Base-by-base conservation (phyloP, 2,113 vertebrate genomes). In the Urocitellus parryii region DNA sequence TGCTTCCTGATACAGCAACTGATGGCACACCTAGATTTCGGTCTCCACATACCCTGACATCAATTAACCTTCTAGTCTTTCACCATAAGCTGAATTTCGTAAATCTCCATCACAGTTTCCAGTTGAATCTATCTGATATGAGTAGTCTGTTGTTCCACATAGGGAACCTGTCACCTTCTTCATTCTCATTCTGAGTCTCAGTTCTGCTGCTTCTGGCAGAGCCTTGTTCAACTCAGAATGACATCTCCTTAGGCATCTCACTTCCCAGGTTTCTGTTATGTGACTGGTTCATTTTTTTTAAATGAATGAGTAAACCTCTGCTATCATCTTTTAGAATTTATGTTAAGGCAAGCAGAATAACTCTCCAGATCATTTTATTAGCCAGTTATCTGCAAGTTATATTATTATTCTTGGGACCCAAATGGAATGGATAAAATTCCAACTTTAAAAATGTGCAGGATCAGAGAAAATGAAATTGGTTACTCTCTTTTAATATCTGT, bases 401-500 rank as follows among this genome's bases (percentile, higher is more conserved):
- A 84, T 61, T 48, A 85, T 81, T 93, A 8, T 86, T 89, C 42
- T 61, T 61, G 77, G 63, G 42, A 61, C 25, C 65, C 79, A 56
- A 89, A 70, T 12, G 61, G 76, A 93, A 94, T 90, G 53, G 65
- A 25, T 79, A 96, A 86, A 78, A 91, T 27, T 51, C 51, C 51
- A 81, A 90, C 76, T 80, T 95, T 63, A 51, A 96, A 93, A 94
- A 58, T 85, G 95, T 82, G 9, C 20, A 92, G 96, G 90, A 93
- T 95, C 88, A 97, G 96, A 98, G 97, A 98, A 98, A 98, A 98
- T 98, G 61, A 97, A 98, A 98, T 96, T 90, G 88, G 94, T 65
- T 78, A 94, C 93, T 97, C 88, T 93, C 79, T 96, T 98, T 97
- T 97, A 98, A 96, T 89, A 95, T 79, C 95, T 98, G 84, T 97